Conservation (phyloP, 2,797 vertebrate genomes). For the Takifugu rubripes region DNA sequence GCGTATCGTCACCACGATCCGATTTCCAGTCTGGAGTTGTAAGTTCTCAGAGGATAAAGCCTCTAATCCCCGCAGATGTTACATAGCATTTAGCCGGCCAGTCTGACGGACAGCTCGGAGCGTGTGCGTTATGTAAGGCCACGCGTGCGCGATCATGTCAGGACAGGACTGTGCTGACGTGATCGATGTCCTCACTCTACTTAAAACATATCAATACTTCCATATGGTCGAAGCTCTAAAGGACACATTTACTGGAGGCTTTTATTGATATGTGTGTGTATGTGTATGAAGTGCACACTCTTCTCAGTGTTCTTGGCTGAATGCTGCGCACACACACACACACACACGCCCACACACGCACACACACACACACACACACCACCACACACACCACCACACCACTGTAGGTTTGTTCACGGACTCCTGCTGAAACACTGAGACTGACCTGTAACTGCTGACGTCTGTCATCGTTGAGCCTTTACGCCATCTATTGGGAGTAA, state of each 20-base stretch:
- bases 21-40: slow-evolving; percentile 12
- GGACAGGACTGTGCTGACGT: slow-evolving; percentile 28
- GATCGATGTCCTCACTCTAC: slow-evolving; percentile 31
- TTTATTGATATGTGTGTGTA: too few relatives aligned
- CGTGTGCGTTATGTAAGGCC: slow-evolving; percentile 27
- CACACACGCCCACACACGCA: slow-evolving; percentile 1
- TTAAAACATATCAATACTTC: slow-evolving; percentile 29
- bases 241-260: too few relatives aligned
- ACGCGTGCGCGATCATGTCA: slow-evolving; percentile 20
- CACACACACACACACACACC: too few relatives aligned
- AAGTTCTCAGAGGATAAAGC: slow-evolving; percentile 34
- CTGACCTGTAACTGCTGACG: not conserved
- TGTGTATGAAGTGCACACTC: not conserved
- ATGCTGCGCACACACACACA: not conserved
- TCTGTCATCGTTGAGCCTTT: too few relatives aligned
- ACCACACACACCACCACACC: too few relatives aligned
- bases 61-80: slow-evolving; percentile 51
- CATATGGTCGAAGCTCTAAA: slow-evolving; percentile 6
- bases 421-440: not conserved
- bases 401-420: too few relatives aligned
- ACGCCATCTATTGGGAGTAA: too few relatives aligned
- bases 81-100: slow-evolving; percentile 39
- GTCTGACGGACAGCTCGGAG: slow-evolving; percentile 10
- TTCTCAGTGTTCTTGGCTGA: not conserved
- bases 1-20: slow-evolving; percentile 14